Conservation (phyloP, 2,888 invertebrate genomes). For the Hesperia comma region DNA sequence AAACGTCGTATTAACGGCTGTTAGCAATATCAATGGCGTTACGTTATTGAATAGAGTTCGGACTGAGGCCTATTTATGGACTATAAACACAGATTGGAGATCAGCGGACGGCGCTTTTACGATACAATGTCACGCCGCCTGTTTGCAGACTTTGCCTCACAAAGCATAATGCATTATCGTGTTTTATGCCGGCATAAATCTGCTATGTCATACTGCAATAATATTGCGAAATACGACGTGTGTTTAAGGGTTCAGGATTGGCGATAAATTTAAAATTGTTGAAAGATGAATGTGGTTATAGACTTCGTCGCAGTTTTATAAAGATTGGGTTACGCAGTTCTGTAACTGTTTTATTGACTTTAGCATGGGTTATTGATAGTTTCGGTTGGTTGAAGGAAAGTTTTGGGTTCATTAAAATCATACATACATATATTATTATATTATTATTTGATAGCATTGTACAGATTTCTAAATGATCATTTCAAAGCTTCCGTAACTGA, state of each 20-base stretch:
- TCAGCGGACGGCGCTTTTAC: conserved; percentile 77
- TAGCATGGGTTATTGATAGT: no score
- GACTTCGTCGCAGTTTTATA: no score
- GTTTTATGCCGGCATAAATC: conserved; percentile 34
- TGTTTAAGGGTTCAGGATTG: neutral
- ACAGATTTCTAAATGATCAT: no score
- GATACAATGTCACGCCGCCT: conserved; percentile 73
- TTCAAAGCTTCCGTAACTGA: no score
- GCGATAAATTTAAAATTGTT: no score
- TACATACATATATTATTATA: no score
- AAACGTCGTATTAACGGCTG: conserved; percentile 62
- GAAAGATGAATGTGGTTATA: no score
- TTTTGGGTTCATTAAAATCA: no score
- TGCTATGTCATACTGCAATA: conserved; percentile 13
- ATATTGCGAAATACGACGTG: neutral
- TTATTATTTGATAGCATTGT: no score
- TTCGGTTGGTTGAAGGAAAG: no score
- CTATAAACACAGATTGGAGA: conserved; percentile 80
- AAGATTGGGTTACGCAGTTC: no score
- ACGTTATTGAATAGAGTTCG: conserved; percentile 70
- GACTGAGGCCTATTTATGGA: conserved; percentile 73
- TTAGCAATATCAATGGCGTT: conserved; percentile 69
- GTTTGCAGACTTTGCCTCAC: conserved; percentile 49
- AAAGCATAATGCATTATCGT: conserved; percentile 32
- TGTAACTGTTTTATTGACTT: no score